Conservation (phyloP, 2,113 vertebrate species). For the Cephalopterus ornatus region DNA sequence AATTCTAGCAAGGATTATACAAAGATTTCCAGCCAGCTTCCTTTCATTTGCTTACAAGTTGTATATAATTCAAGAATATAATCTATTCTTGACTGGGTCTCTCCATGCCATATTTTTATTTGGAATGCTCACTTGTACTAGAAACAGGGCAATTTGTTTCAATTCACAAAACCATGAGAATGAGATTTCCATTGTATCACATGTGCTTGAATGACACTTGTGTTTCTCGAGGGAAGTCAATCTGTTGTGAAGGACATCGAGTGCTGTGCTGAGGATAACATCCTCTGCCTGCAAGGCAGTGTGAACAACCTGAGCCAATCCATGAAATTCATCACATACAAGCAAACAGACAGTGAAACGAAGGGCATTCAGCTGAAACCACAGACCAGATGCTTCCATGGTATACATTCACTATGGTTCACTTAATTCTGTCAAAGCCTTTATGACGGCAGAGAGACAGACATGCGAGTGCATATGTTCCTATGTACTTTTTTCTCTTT, state of each 20-base stretch:
- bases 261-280: not conserved
- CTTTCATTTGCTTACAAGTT: not conserved
- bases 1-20: not conserved
- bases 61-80: not conserved
- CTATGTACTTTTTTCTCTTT: not conserved
- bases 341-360: slow-evolving; percentile 24
- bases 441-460: not conserved
- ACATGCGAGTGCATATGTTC: not conserved
- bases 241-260: slow-evolving; percentile 22
- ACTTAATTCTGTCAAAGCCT: slow-evolving; percentile 61
- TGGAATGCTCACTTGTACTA: not conserved
- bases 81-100: not conserved
- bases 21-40: not conserved
- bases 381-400: slow-evolving; percentile 51
- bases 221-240: not conserved
- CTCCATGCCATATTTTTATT: not conserved
- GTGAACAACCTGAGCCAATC: slow-evolving; percentile 17
- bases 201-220: not conserved
- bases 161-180: not conserved
- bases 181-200: not conserved
- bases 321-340: slow-evolving; percentile 21
- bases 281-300: slow-evolving; percentile 29
- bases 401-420: slow-evolving; percentile 27
- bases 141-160: not conserved
- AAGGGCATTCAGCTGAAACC: slow-evolving; percentile 57